A percentile compares a stretch with the other conserved stretches of the same genome.
phyloP scores from a whole-genome alignment of 2,888 invertebrate genomes.

The Dryococelus australis region DNA sequence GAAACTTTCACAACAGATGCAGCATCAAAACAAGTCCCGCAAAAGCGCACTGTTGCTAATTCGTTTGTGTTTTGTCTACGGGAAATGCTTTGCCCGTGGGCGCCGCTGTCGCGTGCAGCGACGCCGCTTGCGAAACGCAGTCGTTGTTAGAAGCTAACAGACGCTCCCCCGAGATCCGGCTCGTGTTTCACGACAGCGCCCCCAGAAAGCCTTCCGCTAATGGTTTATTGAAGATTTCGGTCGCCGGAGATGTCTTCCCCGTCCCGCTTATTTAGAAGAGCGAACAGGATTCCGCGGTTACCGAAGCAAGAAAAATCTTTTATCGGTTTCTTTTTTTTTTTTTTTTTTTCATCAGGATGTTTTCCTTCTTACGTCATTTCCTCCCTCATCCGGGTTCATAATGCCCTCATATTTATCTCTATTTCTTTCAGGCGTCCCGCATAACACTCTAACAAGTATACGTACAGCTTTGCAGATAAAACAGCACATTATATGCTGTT shows the following conservation, averaged over 20 bases:
- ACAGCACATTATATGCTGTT: too few relatives aligned
- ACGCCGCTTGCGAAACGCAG: neutral
- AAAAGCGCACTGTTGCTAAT: too few relatives aligned
- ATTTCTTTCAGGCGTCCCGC: neutral
- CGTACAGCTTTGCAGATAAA: too few relatives aligned
- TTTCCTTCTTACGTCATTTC: conserved; percentile 12
- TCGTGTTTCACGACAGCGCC: too few relatives aligned
- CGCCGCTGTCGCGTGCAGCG: neutral
- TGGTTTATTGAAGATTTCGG: conserved; percentile 36
- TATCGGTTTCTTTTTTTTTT: conserved; percentile 36
- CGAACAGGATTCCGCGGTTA: conserved; percentile 36
- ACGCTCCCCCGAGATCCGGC: neutral
- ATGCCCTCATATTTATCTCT: neutral
- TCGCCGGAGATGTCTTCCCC: neutral
- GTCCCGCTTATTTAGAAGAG: conserved; percentile 13
- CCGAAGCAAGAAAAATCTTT: conserved; percentile 41
- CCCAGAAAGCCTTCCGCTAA: conserved; percentile 17
- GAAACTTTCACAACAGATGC: too few relatives aligned
- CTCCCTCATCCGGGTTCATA: neutral
- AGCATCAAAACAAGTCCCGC: too few relatives aligned
- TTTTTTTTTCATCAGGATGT: neutral
- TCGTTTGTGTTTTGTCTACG: too few relatives aligned
- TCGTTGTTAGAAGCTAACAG: neutral
- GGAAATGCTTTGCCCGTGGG: too few relatives aligned
- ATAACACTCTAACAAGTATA: too few relatives aligned